Evolutionary conservation across 2,113 vertebrate genomes (phyloP).

Genomic region (Blennius ocellaris): DNA sequence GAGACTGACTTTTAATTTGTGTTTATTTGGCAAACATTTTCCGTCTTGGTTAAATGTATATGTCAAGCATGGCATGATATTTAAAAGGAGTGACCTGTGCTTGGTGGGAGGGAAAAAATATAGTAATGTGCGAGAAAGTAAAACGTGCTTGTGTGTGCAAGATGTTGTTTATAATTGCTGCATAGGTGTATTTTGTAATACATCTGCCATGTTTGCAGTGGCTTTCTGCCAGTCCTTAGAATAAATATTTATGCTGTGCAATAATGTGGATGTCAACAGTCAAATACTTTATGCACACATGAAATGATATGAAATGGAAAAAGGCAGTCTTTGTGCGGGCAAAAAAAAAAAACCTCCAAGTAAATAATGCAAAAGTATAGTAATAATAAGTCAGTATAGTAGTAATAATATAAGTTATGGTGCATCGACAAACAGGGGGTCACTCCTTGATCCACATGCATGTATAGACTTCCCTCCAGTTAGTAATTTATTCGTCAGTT

Average conservation of each 20-base stretch:
- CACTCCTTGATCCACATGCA: not conserved
- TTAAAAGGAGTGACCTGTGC: constrained; percentile 23
- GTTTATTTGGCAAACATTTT: constrained; percentile 17
- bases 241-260: constrained; percentile 66
- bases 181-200: constrained; percentile 25
- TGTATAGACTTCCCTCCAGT: not conserved
- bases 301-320: constrained; percentile 44
- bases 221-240: constrained; percentile 30
- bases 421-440: constrained; percentile 8
- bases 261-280: constrained; percentile 63
- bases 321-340: constrained; percentile 14
- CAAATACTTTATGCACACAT: constrained; percentile 57
- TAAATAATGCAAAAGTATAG: constrained; percentile 48
- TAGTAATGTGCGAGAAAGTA: constrained; percentile 21
- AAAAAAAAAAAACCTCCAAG: not conserved
- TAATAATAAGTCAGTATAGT: no score
- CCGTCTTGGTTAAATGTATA: constrained; percentile 24
- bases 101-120: constrained; percentile 17
- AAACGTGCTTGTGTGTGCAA: constrained; percentile 26
- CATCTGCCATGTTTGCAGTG: constrained; percentile 15
- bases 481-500: constrained; percentile 11
- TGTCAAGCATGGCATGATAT: not conserved
- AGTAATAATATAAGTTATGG: no score
- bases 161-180: constrained; percentile 44
- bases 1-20: constrained; percentile 13